A percentile compares a stretch with the other conserved stretches of the same genome.
Conservation (phyloP, 2,797 vertebrate genomes). For the Myotis vivesi region DNA sequence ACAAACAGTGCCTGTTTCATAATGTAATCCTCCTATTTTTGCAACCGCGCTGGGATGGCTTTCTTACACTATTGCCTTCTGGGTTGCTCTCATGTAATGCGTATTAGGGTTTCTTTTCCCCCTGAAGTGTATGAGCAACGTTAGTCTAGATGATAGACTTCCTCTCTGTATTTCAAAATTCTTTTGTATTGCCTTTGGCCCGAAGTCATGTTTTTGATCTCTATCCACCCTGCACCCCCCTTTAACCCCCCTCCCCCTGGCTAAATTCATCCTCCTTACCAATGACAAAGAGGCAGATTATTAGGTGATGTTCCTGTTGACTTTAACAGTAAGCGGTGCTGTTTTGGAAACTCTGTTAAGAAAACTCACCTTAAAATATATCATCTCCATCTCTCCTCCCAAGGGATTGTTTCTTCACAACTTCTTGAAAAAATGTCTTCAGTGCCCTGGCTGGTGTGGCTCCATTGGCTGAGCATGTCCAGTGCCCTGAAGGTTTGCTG, state of each 20-base stretch:
- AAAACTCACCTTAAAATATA: constrained; percentile 1
- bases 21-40: neutral
- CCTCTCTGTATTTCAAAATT: constrained; percentile 7
- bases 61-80: constrained; percentile 28
- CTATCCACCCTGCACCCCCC: neutral
- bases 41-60: neutral
- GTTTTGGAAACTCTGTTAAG: neutral
- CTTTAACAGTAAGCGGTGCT: neutral
- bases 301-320: neutral
- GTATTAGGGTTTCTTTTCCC: neutral
- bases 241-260: rapidly evolving
- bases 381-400: neutral
- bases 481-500: neutral
- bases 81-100: constrained; percentile 1
- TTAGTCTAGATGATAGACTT: neutral
- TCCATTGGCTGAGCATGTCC: neutral
- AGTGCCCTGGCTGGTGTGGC: neutral
- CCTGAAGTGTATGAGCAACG: neutral
- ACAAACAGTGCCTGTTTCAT: constrained; percentile 35
- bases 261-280: neutral
- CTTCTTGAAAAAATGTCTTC: neutral
- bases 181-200: constrained; percentile 42
- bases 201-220: neutral
- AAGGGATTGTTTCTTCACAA: neutral
- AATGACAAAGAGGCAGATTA: neutral